Percentiles rank a stretch among this genome's conserved stretches.
Conservation (phyloP, 2,113 vertebrate genomes). For the Zapus hudsonius region DNA sequence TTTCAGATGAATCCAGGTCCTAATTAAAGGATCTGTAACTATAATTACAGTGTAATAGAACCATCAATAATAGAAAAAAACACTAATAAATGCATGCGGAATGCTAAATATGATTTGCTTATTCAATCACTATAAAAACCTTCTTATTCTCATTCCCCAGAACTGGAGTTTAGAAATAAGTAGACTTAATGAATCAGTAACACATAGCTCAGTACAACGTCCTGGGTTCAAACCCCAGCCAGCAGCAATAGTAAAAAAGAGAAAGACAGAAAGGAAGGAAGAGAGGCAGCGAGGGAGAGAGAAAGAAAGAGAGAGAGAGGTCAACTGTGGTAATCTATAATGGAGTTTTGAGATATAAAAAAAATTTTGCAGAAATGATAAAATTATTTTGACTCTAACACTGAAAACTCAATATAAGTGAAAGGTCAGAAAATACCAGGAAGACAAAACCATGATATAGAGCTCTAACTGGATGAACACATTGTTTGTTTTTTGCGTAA, state of each 20-base stretch:
- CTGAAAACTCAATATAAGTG: background rate
- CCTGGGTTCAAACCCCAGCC: background rate
- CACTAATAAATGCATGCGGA: background rate
- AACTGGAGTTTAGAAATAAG: background rate
- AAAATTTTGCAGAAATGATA: conserved; percentile 25
- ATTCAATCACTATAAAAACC: background rate
- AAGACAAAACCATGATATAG: background rate
- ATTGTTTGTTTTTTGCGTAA: conserved; percentile 42
- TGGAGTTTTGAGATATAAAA: background rate
- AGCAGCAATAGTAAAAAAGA: too few relatives aligned
- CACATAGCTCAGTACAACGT: background rate
- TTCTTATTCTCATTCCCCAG: conserved; percentile 18
- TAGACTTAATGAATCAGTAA: background rate
- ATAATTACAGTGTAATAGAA: background rate
- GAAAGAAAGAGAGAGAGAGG: background rate
- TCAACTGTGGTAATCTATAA: background rate
- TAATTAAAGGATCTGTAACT: conserved; percentile 9
- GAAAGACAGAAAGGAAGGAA: too few relatives aligned
- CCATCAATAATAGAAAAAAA: conserved; percentile 1
- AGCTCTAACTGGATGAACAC: background rate
- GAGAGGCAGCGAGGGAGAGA: fast-evolving
- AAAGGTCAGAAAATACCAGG: background rate
- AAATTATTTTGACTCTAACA: background rate
- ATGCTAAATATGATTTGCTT: background rate
- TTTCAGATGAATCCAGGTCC: background rate